Conservation (phyloP, 53 echinoderm and acorn worm genomes). For the Crossaster papposus region DNA sequence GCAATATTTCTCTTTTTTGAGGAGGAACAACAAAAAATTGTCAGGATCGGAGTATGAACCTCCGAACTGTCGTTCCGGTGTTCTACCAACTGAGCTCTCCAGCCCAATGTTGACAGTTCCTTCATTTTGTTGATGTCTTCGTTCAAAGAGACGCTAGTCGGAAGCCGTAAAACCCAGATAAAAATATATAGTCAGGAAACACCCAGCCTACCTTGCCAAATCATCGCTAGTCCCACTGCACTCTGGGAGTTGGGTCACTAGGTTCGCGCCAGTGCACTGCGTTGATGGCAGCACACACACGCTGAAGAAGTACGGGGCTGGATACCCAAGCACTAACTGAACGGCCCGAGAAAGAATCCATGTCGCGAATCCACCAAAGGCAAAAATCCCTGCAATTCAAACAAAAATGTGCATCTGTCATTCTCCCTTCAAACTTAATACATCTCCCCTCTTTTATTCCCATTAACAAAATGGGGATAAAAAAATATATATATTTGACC, state of each 20-base stretch:
- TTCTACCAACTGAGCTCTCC: background rate
- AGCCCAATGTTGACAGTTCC: no score
- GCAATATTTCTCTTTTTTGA: no score
- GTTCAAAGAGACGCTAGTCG: no score
- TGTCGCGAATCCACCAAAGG: constrained; percentile 76
- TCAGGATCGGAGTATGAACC: no score
- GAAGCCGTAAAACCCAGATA: background rate
- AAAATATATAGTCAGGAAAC: background rate
- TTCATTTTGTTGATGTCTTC: no score
- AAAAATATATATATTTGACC: no score
- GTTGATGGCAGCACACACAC: constrained; percentile 60
- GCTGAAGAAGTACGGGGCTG: constrained; percentile 89
- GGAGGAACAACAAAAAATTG: no score
- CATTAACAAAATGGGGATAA: no score
- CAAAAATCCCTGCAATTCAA: constrained; percentile 69
- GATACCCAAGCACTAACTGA: constrained; percentile 76
- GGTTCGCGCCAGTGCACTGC: constrained; percentile 49
- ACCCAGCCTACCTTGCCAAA: constrained; percentile 37
- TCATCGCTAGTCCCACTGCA: constrained; percentile 51
- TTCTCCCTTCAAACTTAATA: background rate
- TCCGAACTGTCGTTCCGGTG: no score
- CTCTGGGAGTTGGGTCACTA: constrained; percentile 48
- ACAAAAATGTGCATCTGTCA: background rate
- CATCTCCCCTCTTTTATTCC: no score
- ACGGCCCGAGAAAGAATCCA: constrained; percentile 78